Conservation (phyloP, 35 echinoderm and acorn worm genomes). For the Heliocidaris tuberculata region DNA sequence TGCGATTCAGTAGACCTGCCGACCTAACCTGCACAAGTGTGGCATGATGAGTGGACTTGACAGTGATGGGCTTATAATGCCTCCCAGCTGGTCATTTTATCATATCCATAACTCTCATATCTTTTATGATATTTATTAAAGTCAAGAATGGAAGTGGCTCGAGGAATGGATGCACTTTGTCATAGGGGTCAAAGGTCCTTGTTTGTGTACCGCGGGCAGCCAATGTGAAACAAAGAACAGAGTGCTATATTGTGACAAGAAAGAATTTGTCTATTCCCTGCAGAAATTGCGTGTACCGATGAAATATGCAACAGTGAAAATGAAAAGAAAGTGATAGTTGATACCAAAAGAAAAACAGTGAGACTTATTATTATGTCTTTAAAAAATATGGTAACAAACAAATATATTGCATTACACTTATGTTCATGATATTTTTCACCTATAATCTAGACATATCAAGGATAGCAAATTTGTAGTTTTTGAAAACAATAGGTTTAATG, state of each 20-base stretch:
- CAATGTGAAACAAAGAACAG: constrained; percentile 1
- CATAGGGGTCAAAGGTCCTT: neutral
- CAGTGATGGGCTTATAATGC: constrained; percentile 16
- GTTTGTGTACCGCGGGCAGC: neutral
- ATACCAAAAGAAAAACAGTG: neutral
- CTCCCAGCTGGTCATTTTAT: neutral
- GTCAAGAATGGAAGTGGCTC: neutral
- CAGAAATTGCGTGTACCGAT: neutral
- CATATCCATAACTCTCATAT: constrained; percentile 13
- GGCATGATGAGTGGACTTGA: constrained; percentile 9
- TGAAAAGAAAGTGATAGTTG: neutral
- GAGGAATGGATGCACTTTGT: constrained; percentile 9
- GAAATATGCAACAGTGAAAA: neutral
- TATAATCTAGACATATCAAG: too few relatives aligned
- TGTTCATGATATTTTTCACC: too few relatives aligned
- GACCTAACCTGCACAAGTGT: neutral
- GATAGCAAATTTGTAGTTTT: too few relatives aligned
- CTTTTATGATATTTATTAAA: neutral
- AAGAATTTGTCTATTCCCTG: neutral
- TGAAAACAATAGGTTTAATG: too few relatives aligned
- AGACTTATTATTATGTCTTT: neutral
- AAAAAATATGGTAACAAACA: neutral
- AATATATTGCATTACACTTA: too few relatives aligned
- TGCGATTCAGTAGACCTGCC: neutral
- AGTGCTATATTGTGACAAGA: constrained; percentile 11